Base-by-base conservation (phyloP, 2,888 invertebrate genomes). In the Muschampia plurimacula region DNA sequence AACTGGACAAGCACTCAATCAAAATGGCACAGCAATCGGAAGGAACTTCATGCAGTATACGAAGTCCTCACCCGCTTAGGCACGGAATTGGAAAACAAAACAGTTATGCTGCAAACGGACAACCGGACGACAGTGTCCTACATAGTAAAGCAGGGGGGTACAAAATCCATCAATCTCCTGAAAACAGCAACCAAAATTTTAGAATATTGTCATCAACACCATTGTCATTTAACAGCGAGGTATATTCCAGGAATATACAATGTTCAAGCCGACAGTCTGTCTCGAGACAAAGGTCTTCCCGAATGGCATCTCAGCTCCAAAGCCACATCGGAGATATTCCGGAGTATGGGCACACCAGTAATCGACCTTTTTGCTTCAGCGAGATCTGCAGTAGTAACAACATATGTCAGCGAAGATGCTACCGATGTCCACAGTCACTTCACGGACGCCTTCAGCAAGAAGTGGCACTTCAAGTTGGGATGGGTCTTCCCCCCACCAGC, bases 401-500 rank as follows among this genome's bases (percentile, higher is more conserved):
- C 12, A 57, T 57, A 57, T 57, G 57, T 59, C 32, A 59, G 28
- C 28, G 32, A 12, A 12, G 59, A 59, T 59, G 59, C 59, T 3
- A 59, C 28, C 28, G 59, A 59, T 32, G 32, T 32, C 13, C 5
- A 59, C 28, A 32, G 28, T 4, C 12, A 59, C 5, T 59, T 59
- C 32, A 59, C 32, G 12, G 32, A 59, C 13, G 59, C 59, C 32
- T 59, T 59, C 59, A 59, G 59, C 32, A 28, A 32, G 59, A 59
- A 12, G 5, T 59, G 59, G 59, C 28, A 32, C 13, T 59, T 32
- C 59, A 59, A 59, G 28, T 32, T 59, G 28, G 59, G 28, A 13
- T 59, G 59, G 59, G 32, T 59, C 32, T 59, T 59, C 32, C 59
- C 59, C 13, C 59, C 59, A 13, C 59, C 59, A 32, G 28, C 59